phyloP scores from a whole-genome alignment of 2,113 vertebrate species.

The Actenoides lindsayi region DNA sequence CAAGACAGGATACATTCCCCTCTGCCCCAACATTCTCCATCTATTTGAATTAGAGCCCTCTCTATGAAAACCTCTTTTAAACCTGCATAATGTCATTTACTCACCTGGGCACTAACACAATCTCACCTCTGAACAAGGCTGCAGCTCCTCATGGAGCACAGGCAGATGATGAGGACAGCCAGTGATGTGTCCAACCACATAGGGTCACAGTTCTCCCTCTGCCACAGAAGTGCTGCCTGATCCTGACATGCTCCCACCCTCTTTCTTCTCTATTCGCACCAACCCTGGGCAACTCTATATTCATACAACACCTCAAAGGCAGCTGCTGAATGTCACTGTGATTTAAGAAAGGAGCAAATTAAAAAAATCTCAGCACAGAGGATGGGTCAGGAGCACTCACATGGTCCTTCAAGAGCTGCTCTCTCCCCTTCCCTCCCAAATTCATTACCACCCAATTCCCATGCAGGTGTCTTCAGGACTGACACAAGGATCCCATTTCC shows the following conservation, averaged over 20 bases:
- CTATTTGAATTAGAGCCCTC: not conserved
- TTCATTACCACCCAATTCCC: not conserved
- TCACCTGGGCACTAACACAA: not conserved
- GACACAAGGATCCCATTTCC: not conserved
- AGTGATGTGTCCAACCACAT: no score
- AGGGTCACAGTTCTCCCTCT: not conserved
- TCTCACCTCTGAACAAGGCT: not conserved
- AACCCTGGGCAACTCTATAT: fast-evolving
- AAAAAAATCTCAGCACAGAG: not conserved
- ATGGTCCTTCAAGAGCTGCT: not conserved
- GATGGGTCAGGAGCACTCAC: no score
- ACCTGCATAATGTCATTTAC: not conserved
- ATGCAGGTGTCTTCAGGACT: fast-evolving
- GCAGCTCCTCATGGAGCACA: not conserved
- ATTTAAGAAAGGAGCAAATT: not conserved
- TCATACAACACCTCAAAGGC: not conserved
- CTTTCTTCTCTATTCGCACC: not conserved
- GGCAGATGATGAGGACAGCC: not conserved
- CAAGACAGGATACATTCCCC: not conserved
- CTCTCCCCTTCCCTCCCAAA: no score
- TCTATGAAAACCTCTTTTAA: not conserved
- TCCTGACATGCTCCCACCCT: not conserved
- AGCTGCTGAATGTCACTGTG: not conserved
- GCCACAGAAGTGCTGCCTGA: not conserved
- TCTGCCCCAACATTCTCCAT: not conserved